These are phyloP conservation scores for Mimumesa dahlbomi DNA, from an alignment of 2,888 invertebrate species.

Conservation along the genomic window DNA sequence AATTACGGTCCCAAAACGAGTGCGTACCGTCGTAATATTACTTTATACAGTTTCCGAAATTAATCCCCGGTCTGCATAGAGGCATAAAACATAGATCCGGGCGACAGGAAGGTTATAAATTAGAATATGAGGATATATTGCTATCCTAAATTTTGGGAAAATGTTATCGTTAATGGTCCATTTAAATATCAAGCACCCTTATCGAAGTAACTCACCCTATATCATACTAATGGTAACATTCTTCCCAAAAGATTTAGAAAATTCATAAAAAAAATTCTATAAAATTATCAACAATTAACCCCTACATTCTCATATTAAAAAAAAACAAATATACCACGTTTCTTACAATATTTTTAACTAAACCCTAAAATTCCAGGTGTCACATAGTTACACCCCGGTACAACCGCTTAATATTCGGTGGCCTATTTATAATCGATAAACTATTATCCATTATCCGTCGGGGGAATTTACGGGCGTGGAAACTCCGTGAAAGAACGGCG, in stretches of 20 bases:
- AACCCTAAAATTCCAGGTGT: too few species aligned
- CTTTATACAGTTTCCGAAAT: constrained; percentile 50
- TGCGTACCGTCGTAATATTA: constrained; percentile 53
- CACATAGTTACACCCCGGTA: too few species aligned
- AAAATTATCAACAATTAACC: too few species aligned
- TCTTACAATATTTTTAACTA: too few species aligned
- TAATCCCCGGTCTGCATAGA: constrained; percentile 25
- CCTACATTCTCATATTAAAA: too few species aligned
- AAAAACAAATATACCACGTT: too few species aligned
- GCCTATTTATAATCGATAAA: not conserved
- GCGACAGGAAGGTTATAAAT: not conserved
- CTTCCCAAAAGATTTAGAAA: too few species aligned
- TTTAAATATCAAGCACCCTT: too few species aligned
- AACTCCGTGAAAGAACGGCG: not conserved
- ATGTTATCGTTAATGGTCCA: not conserved
- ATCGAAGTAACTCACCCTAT: too few species aligned
- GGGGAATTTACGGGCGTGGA: not conserved
- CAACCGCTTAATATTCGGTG: not conserved
- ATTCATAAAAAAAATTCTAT: too few species aligned
- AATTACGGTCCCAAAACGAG: constrained; percentile 58
- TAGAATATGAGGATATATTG: not conserved
- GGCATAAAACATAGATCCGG: not conserved
- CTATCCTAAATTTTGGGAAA: not conserved
- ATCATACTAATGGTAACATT: too few species aligned
- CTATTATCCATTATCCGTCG: not conserved